Evolutionary conservation across 1,140 invertebrate species (phyloP).

Genomic region (Lanistes nyassanus): DNA sequence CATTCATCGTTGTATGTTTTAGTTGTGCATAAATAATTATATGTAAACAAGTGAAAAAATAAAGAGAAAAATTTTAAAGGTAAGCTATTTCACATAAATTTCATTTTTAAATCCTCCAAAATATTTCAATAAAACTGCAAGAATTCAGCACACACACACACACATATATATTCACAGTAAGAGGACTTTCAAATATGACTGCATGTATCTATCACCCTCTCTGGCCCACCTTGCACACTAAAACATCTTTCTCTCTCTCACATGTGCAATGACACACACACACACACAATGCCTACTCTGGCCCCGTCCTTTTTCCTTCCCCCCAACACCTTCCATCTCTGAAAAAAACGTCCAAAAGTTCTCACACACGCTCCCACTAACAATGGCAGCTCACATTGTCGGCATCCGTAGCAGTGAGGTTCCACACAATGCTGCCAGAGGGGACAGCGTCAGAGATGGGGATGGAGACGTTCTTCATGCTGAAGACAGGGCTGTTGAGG

Average conservation of each 20-base stretch:
- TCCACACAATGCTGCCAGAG: conserved; percentile 49
- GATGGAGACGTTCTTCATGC: conserved; percentile 75
- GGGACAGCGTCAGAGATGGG: conserved; percentile 85
- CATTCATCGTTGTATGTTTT: too few species aligned
- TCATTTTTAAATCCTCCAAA: too few species aligned
- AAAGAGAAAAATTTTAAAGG: too few species aligned
- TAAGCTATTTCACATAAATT: too few species aligned
- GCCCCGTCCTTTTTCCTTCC: too few species aligned
- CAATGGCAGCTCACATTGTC: conserved; percentile 34
- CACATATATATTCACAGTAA: background rate
- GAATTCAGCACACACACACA: background rate
- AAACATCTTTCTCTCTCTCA: too few species aligned
- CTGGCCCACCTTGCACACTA: too few species aligned
- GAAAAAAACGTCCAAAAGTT: too few species aligned
- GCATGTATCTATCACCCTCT: background rate
- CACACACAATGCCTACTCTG: too few species aligned
- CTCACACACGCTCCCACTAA: background rate
- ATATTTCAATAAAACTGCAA: background rate
- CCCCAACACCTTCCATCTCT: too few species aligned
- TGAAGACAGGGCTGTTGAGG: conserved; percentile 68
- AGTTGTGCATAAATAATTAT: too few species aligned
- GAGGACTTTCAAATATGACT: background rate
- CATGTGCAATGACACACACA: background rate
- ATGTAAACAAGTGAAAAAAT: too few species aligned
- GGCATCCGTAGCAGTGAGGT: conserved; percentile 39